Evolutionary conservation across 2,888 invertebrate genomes (phyloP).

Genomic region (Phoenoteleia sp.): DNA sequence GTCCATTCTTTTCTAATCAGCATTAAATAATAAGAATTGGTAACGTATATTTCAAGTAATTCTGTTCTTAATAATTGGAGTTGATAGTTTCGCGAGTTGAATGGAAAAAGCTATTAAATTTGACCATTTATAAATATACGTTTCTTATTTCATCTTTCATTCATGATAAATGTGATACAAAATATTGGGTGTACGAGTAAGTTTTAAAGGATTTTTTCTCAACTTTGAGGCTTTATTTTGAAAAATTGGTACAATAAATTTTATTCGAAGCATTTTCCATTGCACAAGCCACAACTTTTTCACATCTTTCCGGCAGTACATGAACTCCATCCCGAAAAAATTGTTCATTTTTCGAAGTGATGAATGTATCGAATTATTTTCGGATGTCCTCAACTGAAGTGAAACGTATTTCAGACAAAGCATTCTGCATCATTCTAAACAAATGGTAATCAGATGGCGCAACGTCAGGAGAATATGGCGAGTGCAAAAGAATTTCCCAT

Average conservation of each 20-base stretch:
- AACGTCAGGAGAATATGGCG: conserved; percentile 54
- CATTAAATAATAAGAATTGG: no score
- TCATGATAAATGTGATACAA: no score
- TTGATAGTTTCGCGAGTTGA: no score
- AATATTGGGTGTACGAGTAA: no score
- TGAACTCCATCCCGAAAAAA: conserved; percentile 40
- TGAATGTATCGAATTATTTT: conserved; percentile 59
- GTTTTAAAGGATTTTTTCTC: not conserved
- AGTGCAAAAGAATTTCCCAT: conserved; percentile 73
- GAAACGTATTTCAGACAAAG: conserved; percentile 4
- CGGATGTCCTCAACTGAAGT: conserved; percentile 11
- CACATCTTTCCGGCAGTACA: conserved; percentile 21
- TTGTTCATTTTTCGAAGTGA: conserved; percentile 51
- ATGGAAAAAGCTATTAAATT: no score
- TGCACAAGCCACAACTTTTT: conserved; percentile 15
- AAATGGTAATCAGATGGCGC: conserved; percentile 57
- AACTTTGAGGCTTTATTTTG: no score
- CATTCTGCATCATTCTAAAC: conserved; percentile 19
- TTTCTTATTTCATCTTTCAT: no score
- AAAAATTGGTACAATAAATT: no score
- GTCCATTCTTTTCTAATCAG: no score
- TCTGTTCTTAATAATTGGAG: no score
- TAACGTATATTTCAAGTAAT: no score
- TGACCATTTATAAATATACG: no score
- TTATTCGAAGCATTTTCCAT: not conserved